Evolutionary conservation across 35 echinoderm and acorn worm genomes (phyloP).

Genomic region (Stichopus chloronotus): DNA sequence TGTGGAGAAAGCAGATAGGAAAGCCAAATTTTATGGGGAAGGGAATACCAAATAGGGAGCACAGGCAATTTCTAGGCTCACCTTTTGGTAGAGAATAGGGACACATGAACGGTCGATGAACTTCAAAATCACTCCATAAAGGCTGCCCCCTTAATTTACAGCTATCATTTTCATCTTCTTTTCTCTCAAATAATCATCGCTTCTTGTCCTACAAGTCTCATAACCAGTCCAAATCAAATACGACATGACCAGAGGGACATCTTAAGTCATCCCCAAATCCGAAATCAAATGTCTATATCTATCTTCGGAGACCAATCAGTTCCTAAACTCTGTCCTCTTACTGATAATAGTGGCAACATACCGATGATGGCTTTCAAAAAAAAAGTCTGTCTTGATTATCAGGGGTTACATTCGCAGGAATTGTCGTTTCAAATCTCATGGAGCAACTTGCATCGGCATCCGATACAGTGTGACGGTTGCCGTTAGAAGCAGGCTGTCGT

Average conservation of each 20-base stretch:
- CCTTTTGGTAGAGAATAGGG: constrained; percentile 24
- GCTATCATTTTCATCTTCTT: constrained; percentile 27
- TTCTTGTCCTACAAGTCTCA: constrained; percentile 31
- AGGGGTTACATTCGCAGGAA: constrained; percentile 23
- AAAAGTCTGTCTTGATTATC: constrained; percentile 35
- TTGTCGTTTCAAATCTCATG: constrained; percentile 34
- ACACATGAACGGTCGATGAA: constrained; percentile 40
- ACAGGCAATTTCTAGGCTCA: neutral
- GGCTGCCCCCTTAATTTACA: constrained; percentile 13
- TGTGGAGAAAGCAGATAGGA: neutral
- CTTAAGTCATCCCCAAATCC: constrained; percentile 53
- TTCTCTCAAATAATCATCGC: constrained; percentile 32
- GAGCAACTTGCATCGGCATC: constrained; percentile 37
- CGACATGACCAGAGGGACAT: constrained; percentile 41
- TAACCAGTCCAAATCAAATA: constrained; percentile 44
- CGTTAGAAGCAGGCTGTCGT: neutral
- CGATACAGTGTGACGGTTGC: constrained; percentile 37
- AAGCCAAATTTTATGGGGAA: constrained; percentile 31
- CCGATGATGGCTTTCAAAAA: constrained; percentile 14
- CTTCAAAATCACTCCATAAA: constrained; percentile 19
- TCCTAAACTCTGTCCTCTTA: neutral
- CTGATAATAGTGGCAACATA: constrained; percentile 18
- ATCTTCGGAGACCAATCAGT: constrained; percentile 47
- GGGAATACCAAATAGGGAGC: constrained; percentile 33
- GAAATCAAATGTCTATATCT: constrained; percentile 53